These are phyloP conservation scores for Hymenopus coronatus DNA, from an alignment of 2,888 invertebrate species.

Conservation along the genomic window DNA sequence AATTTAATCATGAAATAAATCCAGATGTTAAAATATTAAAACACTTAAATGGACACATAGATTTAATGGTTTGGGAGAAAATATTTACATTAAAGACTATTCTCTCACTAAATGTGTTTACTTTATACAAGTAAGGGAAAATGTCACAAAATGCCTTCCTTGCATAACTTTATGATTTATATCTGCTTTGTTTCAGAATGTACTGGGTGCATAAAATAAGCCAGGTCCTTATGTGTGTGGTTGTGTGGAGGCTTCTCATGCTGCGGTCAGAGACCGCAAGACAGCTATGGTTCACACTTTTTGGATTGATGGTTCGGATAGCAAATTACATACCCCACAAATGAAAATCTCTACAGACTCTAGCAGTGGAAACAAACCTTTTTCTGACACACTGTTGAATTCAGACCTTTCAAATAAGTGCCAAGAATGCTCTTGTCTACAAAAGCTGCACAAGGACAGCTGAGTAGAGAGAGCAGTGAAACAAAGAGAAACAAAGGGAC, in stretches of 20 bases:
- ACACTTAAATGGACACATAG: too few species aligned
- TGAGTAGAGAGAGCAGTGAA: neutral
- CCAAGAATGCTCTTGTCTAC: neutral
- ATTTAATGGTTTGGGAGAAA: too few species aligned
- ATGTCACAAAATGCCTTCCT: too few species aligned
- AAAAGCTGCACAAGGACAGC: neutral
- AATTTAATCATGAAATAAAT: too few species aligned
- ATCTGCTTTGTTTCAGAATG: constrained; percentile 38
- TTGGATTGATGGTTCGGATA: constrained; percentile 11
- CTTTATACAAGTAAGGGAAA: too few species aligned
- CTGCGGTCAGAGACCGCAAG: constrained; percentile 21
- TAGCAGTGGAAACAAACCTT: neutral
- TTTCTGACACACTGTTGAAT: too few species aligned
- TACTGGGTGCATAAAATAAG: constrained; percentile 44
- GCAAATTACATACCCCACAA: neutral
- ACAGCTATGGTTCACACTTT: constrained; percentile 14
- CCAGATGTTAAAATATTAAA: too few species aligned
- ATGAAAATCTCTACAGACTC: neutral
- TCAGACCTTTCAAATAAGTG: neutral
- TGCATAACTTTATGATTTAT: neutral
- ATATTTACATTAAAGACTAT: too few species aligned
- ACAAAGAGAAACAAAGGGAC: neutral
- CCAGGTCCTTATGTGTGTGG: constrained; percentile 41
- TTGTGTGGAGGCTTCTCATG: constrained; percentile 40
- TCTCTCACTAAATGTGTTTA: too few species aligned